Percentiles rank a stretch among this genome's conserved stretches.
These are phyloP conservation scores for Pachydiplax longipennis DNA, from an alignment of 2,888 invertebrate species.

Conservation along the genomic window DNA sequence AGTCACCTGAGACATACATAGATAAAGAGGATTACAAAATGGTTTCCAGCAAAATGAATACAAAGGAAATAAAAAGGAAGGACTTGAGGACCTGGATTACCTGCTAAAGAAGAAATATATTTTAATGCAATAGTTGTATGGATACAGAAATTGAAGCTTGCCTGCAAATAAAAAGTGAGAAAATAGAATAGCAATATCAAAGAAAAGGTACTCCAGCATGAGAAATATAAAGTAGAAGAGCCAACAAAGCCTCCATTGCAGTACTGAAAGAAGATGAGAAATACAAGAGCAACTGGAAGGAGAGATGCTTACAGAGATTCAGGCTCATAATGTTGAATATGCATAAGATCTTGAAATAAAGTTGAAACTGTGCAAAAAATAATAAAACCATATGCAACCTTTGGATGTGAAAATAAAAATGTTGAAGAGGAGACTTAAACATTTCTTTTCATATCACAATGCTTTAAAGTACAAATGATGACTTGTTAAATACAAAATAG, in stretches of 20 bases:
- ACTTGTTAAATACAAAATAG: background rate
- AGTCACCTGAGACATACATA: background rate
- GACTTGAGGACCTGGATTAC: conserved; percentile 3
- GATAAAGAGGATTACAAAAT: background rate
- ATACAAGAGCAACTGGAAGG: conserved; percentile 40
- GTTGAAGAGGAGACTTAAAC: background rate
- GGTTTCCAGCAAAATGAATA: background rate
- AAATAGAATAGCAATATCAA: background rate
- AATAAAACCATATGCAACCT: conserved; percentile 19
- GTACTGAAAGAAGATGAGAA: conserved; percentile 35
- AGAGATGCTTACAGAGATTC: conserved; percentile 15
- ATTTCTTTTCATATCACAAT: background rate
- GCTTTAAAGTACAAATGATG: background rate
- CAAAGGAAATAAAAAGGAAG: conserved; percentile 15
- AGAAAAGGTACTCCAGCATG: conserved; percentile 10
- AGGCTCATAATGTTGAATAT: conserved; percentile 12
- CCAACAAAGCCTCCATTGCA: conserved; percentile 32
- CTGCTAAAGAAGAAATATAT: conserved; percentile 39
- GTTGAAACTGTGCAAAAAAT: conserved; percentile 1
- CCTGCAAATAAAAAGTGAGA: conserved; percentile 41
- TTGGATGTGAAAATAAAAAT: background rate
- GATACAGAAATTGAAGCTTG: conserved; percentile 22
- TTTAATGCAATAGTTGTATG: background rate
- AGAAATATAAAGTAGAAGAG: background rate
- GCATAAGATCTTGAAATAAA: background rate